Percentiles rank a stretch among this genome's conserved stretches.
Evolutionary conservation across 2,113 vertebrate species (phyloP).

Genomic region (Embiotoca jacksoni): DNA sequence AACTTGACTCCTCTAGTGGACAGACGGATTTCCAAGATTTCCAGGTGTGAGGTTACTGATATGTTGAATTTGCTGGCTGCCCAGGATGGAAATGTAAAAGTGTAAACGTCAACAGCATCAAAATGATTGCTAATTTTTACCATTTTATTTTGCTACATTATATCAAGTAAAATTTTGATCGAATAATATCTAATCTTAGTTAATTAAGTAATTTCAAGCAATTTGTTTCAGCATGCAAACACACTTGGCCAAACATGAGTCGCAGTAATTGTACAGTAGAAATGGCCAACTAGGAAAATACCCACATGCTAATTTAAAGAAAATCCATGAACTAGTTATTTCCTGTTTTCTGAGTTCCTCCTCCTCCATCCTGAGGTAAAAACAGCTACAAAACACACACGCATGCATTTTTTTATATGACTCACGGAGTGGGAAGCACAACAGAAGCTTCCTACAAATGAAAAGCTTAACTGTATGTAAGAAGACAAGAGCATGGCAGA

Average conservation of each 20-base stretch:
- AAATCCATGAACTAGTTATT: constrained; percentile 38
- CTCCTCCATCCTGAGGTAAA: neutral
- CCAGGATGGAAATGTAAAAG: neutral
- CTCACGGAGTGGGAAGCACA: neutral
- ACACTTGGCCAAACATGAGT: too few species aligned
- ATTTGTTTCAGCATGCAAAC: too few species aligned
- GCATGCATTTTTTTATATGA: constrained; percentile 3
- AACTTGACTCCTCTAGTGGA: too few species aligned
- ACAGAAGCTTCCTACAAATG: constrained; percentile 23
- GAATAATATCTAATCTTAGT: too few species aligned
- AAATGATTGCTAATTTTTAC: neutral
- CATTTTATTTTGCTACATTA: too few species aligned
- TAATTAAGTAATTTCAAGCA: too few species aligned
- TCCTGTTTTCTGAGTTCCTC: constrained; percentile 39
- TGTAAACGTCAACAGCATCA: too few species aligned
- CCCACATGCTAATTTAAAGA: constrained; percentile 18
- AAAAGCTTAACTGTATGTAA: constrained; percentile 37
- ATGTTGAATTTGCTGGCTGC: neutral
- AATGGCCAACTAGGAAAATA: constrained; percentile 8
- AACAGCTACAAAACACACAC: neutral
- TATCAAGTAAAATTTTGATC: too few species aligned
- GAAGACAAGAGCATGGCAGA: constrained; percentile 42
- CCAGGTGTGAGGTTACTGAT: neutral
- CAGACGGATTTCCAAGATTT: neutral
- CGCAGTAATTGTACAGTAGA: too few species aligned